These are phyloP conservation scores for Tympanuchus pallidicinctus DNA, from an alignment of 2,113 vertebrate species.

Conservation along the genomic window DNA sequence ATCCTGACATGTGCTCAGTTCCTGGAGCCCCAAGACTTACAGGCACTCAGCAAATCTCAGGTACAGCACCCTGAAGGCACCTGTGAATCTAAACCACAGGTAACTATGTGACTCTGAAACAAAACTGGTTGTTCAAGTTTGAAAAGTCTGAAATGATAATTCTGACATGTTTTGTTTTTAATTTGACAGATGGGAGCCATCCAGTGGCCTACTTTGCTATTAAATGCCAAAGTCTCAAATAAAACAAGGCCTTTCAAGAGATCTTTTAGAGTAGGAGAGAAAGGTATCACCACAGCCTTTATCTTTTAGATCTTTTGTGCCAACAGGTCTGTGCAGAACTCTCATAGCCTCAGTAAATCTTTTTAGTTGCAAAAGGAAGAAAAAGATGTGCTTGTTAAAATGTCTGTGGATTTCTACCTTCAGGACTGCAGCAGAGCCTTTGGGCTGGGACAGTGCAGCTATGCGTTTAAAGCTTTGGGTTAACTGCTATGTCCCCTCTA, in stretches of 20 bases:
- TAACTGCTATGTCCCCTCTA: constrained; percentile 2
- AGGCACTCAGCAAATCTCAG: constrained; percentile 49
- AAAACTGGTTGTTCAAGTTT: not conserved
- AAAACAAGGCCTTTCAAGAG: constrained; percentile 26
- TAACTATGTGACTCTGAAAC: not conserved
- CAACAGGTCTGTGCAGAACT: constrained; percentile 20
- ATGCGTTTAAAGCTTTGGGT: constrained; percentile 12
- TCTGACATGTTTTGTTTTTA: constrained; percentile 23
- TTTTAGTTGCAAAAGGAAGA: constrained; percentile 16
- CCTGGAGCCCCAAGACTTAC: constrained; percentile 21
- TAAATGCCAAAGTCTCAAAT: not conserved
- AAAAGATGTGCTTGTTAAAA: constrained; percentile 18
- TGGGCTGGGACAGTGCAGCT: constrained; percentile 9
- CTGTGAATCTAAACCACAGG: not conserved
- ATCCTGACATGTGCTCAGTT: constrained; percentile 50
- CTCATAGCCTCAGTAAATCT: not conserved
- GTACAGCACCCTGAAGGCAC: constrained; percentile 13
- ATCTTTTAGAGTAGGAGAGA: not conserved
- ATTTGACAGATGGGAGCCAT: not conserved
- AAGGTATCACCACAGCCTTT: too few species aligned
- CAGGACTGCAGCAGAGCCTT: constrained; percentile 2
- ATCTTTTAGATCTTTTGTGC: constrained; percentile 9
- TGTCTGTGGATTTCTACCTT: constrained; percentile 25
- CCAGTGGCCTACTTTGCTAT: not conserved
- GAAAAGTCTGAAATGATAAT: not conserved